Conservation (phyloP, 64 coral and sea anemone genomes). For the Montipora efflorescens region DNA sequence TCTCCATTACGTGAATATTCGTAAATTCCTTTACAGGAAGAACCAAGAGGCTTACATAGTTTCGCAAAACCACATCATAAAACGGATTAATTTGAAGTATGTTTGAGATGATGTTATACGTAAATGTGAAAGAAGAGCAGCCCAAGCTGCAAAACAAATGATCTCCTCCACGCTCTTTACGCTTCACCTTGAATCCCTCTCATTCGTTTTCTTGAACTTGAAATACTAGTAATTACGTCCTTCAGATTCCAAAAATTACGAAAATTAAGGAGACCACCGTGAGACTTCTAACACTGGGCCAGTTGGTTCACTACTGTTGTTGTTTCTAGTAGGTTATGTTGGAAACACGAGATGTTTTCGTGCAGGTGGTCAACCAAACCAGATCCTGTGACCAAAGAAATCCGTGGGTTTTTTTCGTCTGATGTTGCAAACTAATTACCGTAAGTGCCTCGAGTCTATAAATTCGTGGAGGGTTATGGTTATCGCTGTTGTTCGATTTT, state of each 20-base stretch:
- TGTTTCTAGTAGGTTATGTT: neutral
- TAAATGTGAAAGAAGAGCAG: neutral
- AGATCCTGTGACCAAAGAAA: neutral
- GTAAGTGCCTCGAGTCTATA: no score
- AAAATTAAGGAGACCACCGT: neutral
- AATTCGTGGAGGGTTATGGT: no score
- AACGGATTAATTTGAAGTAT: slow-evolving; percentile 32
- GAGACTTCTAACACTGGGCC: neutral
- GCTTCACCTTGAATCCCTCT: no score
- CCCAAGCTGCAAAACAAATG: no score
- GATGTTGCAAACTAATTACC: neutral
- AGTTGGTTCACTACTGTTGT: neutral
- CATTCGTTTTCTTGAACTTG: no score
- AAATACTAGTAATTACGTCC: no score
- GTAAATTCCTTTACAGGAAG: neutral
- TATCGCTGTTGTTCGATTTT: no score
- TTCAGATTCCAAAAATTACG: no score
- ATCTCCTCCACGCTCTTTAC: no score
- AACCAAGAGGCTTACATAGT: neutral
- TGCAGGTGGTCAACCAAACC: slow-evolving; percentile 2
- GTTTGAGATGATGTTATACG: neutral
- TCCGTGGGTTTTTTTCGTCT: neutral
- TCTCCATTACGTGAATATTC: neutral
- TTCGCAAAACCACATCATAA: slow-evolving; percentile 30
- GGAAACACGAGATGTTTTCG: neutral